Base-by-base conservation (phyloP, 2,888 invertebrate genomes). In the Mechanitis messenoides region DNA sequence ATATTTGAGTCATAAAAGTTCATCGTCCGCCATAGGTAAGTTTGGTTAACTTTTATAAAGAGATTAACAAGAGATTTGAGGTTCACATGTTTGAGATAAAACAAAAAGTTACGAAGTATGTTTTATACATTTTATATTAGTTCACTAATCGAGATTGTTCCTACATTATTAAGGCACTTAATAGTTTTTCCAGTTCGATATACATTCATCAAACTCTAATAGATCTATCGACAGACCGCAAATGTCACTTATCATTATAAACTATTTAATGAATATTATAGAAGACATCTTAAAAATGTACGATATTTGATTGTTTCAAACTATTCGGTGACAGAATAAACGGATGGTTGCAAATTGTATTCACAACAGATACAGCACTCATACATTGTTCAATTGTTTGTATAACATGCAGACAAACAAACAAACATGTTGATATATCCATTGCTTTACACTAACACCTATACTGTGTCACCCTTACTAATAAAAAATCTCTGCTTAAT, bases 81-180 rank as follows among this genome's bases (percentile, higher is more conserved):
- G 66, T 62, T 20, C 63, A 66, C 66, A 64, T 61, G 65, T 65
- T 63, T 46, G 33, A 54, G 66, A 64, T 66, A 66, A 66, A 59
- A 61, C n/a, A 47, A 4, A 28, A 47, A 47, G 47, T 47, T 47
- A 6, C 4, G 12, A 28, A 47, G 20, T n/a, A 7, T 47, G 12
- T 47, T 47, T 28, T n/a, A 47, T 28, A n/a, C 6, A 20, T 47
- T 3, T 20, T n/a, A 47, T 20, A n/a, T 28, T 47, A 38, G 7
- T 38, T 6, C 38, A 38, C 38, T 38, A 38, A 38, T 38, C 38
- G 7, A 38, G 38, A 6, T 38, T 38, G 4, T 38, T 38, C 7
- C 38, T 38, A 38, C 5, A 38, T 38, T 38, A 38, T 38, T 38
- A 38, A 38, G 4, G 38, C 4, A 42, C 9, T 9, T 42, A 42